These are phyloP conservation scores for Anthopleura xanthogrammica DNA, from an alignment of 92 coral and sea anemone species.

Conservation along the genomic window DNA sequence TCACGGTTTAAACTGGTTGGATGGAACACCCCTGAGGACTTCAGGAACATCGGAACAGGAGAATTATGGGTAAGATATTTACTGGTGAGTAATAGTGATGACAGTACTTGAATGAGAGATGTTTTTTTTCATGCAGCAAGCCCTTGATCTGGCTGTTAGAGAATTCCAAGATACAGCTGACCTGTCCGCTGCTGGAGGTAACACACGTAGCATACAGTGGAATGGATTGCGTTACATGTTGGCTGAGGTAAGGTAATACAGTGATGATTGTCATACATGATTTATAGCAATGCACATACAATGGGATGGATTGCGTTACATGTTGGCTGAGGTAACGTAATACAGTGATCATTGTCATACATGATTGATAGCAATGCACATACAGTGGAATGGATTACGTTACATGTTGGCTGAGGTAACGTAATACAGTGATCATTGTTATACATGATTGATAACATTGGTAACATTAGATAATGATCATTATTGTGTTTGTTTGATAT, in stretches of 20 bases:
- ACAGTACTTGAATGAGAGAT: no score
- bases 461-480: not conserved
- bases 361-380: no score
- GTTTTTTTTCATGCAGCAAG: slow-evolving; percentile 57
- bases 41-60: slow-evolving; percentile 73
- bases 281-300: no score
- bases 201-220: slow-evolving; percentile 87
- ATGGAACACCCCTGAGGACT: slow-evolving; percentile 80
- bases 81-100: no score
- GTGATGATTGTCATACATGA: no score
- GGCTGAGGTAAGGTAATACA: slow-evolving; percentile 73
- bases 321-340: slow-evolving; percentile 83
- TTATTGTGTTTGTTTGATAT: not conserved
- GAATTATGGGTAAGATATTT: slow-evolving; percentile 78
- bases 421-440: not conserved
- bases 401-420: slow-evolving; percentile 83
- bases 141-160: slow-evolving; percentile 80
- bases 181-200: slow-evolving; percentile 42
- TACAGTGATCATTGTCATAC: slow-evolving; percentile 1
- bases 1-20: slow-evolving; percentile 77
- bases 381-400: slow-evolving; percentile 90
- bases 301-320: slow-evolving; percentile 72
- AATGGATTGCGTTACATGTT: slow-evolving; percentile 90
- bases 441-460: no score
- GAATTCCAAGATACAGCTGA: slow-evolving; percentile 87